Conservation (phyloP, 2,888 invertebrate genomes). For the Meganola albula region DNA sequence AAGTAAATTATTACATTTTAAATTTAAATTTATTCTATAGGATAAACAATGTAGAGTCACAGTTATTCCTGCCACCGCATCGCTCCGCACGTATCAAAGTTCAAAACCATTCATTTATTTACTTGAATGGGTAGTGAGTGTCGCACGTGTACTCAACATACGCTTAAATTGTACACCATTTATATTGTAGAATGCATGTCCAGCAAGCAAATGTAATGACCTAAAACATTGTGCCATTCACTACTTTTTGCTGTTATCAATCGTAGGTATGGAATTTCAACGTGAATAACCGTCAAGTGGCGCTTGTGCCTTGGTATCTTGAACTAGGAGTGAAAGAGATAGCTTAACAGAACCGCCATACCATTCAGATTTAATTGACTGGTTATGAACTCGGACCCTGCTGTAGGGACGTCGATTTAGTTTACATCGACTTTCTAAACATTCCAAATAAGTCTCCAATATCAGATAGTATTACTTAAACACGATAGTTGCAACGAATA, state of each 20-base stretch:
- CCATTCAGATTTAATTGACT: slow-evolving; percentile 75
- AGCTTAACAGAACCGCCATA: slow-evolving; percentile 57
- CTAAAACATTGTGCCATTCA: slow-evolving; percentile 67
- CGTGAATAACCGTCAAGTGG: slow-evolving; percentile 75
- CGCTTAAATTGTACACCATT: slow-evolving; percentile 49
- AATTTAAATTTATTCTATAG: no score
- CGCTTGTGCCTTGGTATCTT: slow-evolving; percentile 64
- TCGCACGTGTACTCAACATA: slow-evolving; percentile 39
- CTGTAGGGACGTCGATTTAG: slow-evolving; percentile 67
- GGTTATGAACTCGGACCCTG: slow-evolving; percentile 72
- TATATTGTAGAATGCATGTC: slow-evolving; percentile 40
- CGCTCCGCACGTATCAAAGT: no score
- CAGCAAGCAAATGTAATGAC: slow-evolving; percentile 56
- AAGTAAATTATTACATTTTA: no score
- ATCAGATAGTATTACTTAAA: no score
- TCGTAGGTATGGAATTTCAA: slow-evolving; percentile 71
- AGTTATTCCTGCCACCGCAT: no score
- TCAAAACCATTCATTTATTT: slow-evolving; percentile 18
- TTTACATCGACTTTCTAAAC: slow-evolving; percentile 72
- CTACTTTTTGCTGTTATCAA: slow-evolving; percentile 70
- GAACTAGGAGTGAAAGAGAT: slow-evolving; percentile 63
- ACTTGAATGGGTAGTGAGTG: slow-evolving; percentile 16
- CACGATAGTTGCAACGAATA: no score
- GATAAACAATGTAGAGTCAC: no score
- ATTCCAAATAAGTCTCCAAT: slow-evolving; percentile 61